A percentile compares a stretch with the other conserved stretches of the same genome.
phyloP scores from a whole-genome alignment of 2,888 invertebrate species.

The Enchytraeus crypticus region DNA sequence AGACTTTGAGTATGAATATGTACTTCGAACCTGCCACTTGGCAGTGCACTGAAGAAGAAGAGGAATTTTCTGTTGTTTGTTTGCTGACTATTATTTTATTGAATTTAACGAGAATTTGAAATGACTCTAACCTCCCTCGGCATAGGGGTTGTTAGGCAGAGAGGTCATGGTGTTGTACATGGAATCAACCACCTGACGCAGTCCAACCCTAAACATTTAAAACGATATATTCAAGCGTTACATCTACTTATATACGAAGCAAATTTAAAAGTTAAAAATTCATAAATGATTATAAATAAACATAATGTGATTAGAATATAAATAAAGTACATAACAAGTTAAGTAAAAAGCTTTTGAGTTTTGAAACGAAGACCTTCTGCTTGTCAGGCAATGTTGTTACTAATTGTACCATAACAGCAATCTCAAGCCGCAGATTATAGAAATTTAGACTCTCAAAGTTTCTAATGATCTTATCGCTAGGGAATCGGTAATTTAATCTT shows the following conservation, averaged over 20 bases:
- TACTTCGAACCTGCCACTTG: too few species aligned
- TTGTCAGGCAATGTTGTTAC: too few species aligned
- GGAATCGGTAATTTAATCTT: too few species aligned
- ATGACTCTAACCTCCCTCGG: background rate
- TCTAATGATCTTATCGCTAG: too few species aligned
- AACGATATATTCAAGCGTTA: background rate
- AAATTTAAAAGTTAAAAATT: background rate
- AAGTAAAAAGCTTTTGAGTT: too few species aligned
- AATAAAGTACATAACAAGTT: too few species aligned
- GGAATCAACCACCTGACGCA: conserved; percentile 16
- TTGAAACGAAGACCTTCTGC: too few species aligned
- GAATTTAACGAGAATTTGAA: background rate
- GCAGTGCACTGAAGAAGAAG: background rate
- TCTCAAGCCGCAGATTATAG: too few species aligned
- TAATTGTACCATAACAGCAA: too few species aligned
- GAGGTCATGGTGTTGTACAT: conserved; percentile 10
- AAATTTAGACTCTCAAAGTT: too few species aligned
- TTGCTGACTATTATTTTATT: background rate
- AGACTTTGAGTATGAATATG: too few species aligned
- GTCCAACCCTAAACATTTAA: conserved; percentile 3
- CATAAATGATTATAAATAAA: background rate
- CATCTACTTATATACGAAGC: background rate
- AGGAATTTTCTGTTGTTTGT: background rate
- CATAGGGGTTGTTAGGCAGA: too few species aligned
- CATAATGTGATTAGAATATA: background rate